phyloP scores from a whole-genome alignment of 1,140 invertebrate genomes.

The Lamellibrachia luymesi region DNA sequence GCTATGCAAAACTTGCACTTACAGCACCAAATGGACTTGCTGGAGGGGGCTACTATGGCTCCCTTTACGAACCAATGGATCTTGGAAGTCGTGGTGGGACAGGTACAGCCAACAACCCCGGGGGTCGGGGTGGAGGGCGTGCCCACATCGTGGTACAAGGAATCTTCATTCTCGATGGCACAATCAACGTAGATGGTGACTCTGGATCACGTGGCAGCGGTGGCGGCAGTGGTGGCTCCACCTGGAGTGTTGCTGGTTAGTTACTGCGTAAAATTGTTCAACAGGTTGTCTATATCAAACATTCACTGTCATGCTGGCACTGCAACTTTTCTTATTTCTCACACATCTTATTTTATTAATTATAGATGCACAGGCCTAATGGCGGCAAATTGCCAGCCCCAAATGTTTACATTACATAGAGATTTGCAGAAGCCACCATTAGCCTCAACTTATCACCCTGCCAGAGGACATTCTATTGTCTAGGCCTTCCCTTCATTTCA shows the following conservation, averaged over 20 bases:
- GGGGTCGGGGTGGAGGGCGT: constrained; percentile 29
- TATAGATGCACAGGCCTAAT: too few relatives aligned
- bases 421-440: too few relatives aligned
- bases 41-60: constrained; percentile 35
- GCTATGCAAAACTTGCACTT: not conserved
- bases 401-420: too few relatives aligned
- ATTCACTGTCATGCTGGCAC: too few relatives aligned
- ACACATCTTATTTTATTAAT: too few relatives aligned
- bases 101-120: constrained; percentile 15
- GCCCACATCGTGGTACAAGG: constrained; percentile 30
- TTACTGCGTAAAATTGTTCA: not conserved
- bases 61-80: constrained; percentile 31
- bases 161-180: constrained; percentile 37
- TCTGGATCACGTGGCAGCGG: constrained; percentile 30
- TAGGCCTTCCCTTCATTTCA: too few relatives aligned
- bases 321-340: too few relatives aligned
- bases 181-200: constrained; percentile 32
- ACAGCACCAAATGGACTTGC: not conserved
- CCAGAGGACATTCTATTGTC: too few relatives aligned
- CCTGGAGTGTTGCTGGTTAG: constrained; percentile 36
- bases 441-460: too few relatives aligned
- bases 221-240: constrained; percentile 41
- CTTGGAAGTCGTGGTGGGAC: constrained; percentile 34
- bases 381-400: too few relatives aligned
- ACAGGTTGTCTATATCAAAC: not conserved